Evolutionary conservation across 2,888 invertebrate genomes (phyloP).

Genomic region (Augiades crinisus): DNA sequence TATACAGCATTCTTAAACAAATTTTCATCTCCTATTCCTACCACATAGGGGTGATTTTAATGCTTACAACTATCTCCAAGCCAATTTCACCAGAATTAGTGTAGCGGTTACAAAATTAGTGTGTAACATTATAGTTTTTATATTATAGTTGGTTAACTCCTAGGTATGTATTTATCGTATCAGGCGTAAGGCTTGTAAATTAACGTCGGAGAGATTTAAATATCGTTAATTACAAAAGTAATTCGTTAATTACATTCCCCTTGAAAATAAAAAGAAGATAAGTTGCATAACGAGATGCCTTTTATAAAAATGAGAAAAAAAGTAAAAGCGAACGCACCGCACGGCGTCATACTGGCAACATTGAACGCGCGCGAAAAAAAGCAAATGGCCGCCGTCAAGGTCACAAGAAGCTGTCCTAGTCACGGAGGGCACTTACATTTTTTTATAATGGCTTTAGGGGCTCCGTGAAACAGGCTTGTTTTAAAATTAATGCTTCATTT

Average conservation of each 20-base stretch:
- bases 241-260: conserved; percentile 37
- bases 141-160: no score
- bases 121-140: no score
- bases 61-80: no score
- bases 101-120: no score
- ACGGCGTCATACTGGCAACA: conserved; percentile 72
- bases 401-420: conserved; percentile 79
- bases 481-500: conserved; percentile 43
- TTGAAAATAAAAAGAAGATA: conserved; percentile 39
- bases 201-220: conserved; percentile 8
- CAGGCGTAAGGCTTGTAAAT: background rate
- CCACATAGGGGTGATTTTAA: no score
- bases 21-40: no score
- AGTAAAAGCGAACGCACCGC: conserved; percentile 59
- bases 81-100: no score
- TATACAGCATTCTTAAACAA: no score
- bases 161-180: background rate
- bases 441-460: conserved; percentile 58
- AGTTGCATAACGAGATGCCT: conserved; percentile 68
- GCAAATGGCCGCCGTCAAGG: conserved; percentile 76
- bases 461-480: conserved; percentile 47
- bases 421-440: conserved; percentile 76
- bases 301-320: conserved; percentile 57
- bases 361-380: conserved; percentile 75
- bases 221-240: conserved; percentile 33